Evolutionary conservation across 2,888 invertebrate genomes (phyloP).

Genomic region (Allophyes oxyacanthae): DNA sequence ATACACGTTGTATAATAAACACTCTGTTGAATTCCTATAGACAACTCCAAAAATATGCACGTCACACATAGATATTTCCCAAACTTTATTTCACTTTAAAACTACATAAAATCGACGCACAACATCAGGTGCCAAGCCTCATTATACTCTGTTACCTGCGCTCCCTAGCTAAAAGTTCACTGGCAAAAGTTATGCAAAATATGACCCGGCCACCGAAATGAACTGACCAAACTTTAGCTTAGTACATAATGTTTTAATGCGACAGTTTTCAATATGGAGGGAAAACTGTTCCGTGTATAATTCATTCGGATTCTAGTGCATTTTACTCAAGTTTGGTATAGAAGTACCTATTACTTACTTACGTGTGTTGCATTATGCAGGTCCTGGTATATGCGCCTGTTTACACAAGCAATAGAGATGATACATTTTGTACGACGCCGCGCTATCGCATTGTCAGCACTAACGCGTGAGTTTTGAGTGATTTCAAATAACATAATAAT

Average conservation of each 20-base stretch:
- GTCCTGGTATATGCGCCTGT: too few species aligned
- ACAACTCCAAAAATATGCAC: conserved; percentile 1
- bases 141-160: conserved; percentile 47
- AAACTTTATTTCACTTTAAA: conserved; percentile 36
- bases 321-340: not conserved
- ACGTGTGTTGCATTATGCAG: too few species aligned
- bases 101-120: conserved; percentile 30
- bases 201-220: conserved; percentile 56
- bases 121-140: conserved; percentile 39
- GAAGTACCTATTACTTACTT: too few species aligned
- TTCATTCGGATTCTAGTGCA: not conserved
- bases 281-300: not conserved
- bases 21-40: too few species aligned
- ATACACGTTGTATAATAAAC: too few species aligned
- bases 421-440: too few species aligned
- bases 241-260: conserved; percentile 53
- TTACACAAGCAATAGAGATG: too few species aligned
- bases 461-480: too few species aligned
- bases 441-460: too few species aligned
- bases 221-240: conserved; percentile 50
- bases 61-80: conserved; percentile 14
- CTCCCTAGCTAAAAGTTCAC: conserved; percentile 55
- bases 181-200: conserved; percentile 61
- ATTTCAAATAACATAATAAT: too few species aligned
- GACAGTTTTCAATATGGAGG: conserved; percentile 34